Evolutionary conservation across 1,140 invertebrate genomes (phyloP).

Genomic region (Drosophila tsacasi): DNA sequence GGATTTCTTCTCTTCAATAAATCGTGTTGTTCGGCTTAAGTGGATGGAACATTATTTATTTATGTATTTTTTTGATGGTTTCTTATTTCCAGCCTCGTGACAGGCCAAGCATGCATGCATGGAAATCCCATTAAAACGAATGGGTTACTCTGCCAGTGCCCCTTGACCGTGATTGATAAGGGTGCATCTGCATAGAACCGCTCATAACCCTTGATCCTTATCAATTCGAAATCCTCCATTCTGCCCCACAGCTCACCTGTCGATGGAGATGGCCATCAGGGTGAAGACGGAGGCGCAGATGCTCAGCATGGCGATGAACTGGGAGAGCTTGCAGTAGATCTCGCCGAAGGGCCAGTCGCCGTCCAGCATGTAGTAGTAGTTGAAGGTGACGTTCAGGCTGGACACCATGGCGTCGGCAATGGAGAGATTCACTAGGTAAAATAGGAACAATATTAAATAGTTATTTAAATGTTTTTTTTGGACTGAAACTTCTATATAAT

Average conservation of each 20-base stretch:
- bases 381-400: constrained; percentile 96
- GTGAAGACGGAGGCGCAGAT: constrained; percentile 98
- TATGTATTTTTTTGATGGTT: constrained; percentile 27
- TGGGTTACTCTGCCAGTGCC: constrained; percentile 19
- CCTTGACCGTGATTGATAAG: constrained; percentile 40
- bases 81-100: constrained; percentile 22
- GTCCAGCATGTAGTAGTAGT: constrained; percentile 96
- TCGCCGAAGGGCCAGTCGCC: constrained; percentile 97
- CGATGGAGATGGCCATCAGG: constrained; percentile 97
- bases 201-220: constrained; percentile 4
- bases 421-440: constrained; percentile 92
- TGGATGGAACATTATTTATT: constrained; percentile 33
- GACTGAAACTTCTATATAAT: neutral
- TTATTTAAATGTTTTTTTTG: neutral
- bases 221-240: neutral
- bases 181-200: constrained; percentile 26
- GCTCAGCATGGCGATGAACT: constrained; percentile 96
- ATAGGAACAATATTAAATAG: neutral
- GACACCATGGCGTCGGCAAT: constrained; percentile 97
- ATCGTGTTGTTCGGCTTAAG: constrained; percentile 5
- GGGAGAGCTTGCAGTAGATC: constrained; percentile 96
- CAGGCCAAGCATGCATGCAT: constrained; percentile 24
- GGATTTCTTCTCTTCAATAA: constrained; percentile 24
- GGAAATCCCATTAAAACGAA: constrained; percentile 41
- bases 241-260: constrained; percentile 96